Conservation (phyloP, 2,113 vertebrate genomes). For the Monopterus albus region DNA sequence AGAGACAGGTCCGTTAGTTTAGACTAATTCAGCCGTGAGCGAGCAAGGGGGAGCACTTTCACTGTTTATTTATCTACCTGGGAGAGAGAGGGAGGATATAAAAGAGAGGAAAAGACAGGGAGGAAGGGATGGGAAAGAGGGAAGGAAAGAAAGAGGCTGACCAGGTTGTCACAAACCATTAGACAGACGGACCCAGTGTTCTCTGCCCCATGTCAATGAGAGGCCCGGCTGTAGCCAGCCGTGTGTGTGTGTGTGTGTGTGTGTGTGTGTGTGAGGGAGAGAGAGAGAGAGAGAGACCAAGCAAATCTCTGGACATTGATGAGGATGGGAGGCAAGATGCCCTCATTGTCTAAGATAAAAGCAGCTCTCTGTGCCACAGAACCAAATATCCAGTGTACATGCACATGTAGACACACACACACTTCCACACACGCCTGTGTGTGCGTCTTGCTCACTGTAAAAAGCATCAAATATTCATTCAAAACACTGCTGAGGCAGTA, state of each 20-base stretch:
- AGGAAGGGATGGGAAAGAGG: not conserved
- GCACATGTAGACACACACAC: not conserved
- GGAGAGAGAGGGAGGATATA: conserved; percentile 39
- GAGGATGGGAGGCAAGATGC: conserved; percentile 65
- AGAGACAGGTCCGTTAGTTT: conserved; percentile 56
- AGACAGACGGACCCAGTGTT: conserved; percentile 71
- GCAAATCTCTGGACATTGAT: conserved; percentile 51
- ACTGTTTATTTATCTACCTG: conserved; percentile 81
- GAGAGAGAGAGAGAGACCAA: not conserved
- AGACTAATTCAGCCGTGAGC: conserved; percentile 75
- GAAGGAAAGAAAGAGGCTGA: conserved; percentile 44
- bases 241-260: conserved; percentile 28
- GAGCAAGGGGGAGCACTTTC: conserved; percentile 71
- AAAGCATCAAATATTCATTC: conserved; percentile 5
- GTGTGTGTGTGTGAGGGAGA: conserved; percentile 18
- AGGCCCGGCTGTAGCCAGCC: conserved; percentile 35
- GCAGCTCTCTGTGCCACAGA: conserved; percentile 43
- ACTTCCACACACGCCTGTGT: conserved; percentile 4
- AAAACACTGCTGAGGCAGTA: conserved; percentile 7
- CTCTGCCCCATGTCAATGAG: conserved; percentile 77
- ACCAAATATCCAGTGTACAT: conserved; percentile 36
- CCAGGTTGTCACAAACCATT: conserved; percentile 82
- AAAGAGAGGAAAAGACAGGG: not conserved
- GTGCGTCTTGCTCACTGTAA: conserved; percentile 1
- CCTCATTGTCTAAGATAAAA: conserved; percentile 76